These are phyloP conservation scores for Rattus norvegicus DNA, from an alignment of 2,113 vertebrate species.

Conservation along the genomic window GRCr8 NC_086021.1:143458501-143459000, in stretches of 20 bases:
- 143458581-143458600: neutral
- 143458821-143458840: conserved; percentile 8
- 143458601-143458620: too few species aligned
- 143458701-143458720: neutral
- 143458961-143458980: neutral
- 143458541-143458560: neutral
- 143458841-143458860: neutral
- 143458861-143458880: neutral
- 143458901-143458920: neutral
- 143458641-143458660: neutral
- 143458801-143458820: neutral
- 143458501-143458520: neutral
- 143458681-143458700: neutral
- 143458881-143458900: neutral
- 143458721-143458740: neutral
- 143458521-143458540: too few species aligned
- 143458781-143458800: neutral
- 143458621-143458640: neutral
- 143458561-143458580: neutral
- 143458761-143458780: neutral
- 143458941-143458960: neutral
- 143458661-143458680: neutral
- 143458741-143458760: neutral
- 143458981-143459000: neutral
- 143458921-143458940: neutral